Percentiles rank a stretch among this genome's conserved stretches.
phyloP scores from a whole-genome alignment of 1,140 invertebrate genomes.

The Tetragonula clypearis region DNA sequence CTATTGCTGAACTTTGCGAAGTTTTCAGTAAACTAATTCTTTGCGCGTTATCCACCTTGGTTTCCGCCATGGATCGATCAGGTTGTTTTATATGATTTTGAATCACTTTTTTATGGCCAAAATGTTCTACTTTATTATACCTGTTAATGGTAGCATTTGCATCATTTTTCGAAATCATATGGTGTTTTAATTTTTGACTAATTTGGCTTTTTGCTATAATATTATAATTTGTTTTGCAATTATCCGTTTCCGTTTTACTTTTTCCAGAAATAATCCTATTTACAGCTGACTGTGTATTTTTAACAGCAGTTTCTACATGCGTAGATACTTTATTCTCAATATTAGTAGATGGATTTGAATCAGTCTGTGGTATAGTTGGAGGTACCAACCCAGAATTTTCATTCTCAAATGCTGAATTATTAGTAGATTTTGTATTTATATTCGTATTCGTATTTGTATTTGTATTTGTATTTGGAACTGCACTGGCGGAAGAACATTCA shows the following conservation, averaged over 20 bases:
- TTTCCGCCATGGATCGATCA: slow-evolving; percentile 48
- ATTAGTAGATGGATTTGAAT: slow-evolving; percentile 45
- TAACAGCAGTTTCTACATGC: slow-evolving; percentile 54
- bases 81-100: slow-evolving; percentile 75
- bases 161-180: slow-evolving; percentile 67
- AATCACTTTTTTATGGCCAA: slow-evolving; percentile 69
- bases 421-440: slow-evolving; percentile 52
- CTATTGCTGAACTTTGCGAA: slow-evolving; percentile 54
- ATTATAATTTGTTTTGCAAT: slow-evolving; percentile 56
- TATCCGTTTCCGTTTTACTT: slow-evolving; percentile 70
- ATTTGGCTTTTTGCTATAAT: slow-evolving; percentile 65
- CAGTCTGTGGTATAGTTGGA: slow-evolving; percentile 52
- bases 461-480: slow-evolving; percentile 52
- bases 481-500: slow-evolving; percentile 60
- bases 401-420: slow-evolving; percentile 67
- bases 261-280: slow-evolving; percentile 67
- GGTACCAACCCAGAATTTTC: slow-evolving; percentile 66
- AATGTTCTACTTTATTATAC: slow-evolving; percentile 69
- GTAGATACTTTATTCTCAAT: slow-evolving; percentile 65
- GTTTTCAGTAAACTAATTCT: slow-evolving; percentile 76
- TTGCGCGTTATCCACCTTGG: slow-evolving; percentile 68
- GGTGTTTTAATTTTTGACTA: slow-evolving; percentile 77
- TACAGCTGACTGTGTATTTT: slow-evolving; percentile 62
- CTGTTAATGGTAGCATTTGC: slow-evolving; percentile 68
- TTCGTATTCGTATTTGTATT: slow-evolving; percentile 34